These are phyloP conservation scores for Limenitis camilla DNA, from an alignment of 2,888 invertebrate genomes.

Conservation along the genomic window DNA sequence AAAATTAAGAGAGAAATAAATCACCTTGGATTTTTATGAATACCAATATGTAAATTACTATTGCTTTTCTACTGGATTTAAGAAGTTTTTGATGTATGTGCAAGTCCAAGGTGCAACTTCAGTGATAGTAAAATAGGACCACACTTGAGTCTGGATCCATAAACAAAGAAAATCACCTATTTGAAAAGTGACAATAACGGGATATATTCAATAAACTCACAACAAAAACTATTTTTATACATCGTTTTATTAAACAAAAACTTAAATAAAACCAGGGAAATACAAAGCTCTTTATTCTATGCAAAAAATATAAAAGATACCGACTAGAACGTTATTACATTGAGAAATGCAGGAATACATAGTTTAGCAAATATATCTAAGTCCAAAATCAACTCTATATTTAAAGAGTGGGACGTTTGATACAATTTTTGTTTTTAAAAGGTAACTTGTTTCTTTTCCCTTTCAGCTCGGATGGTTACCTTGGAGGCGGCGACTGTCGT, in stretches of 20 bases:
- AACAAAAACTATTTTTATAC: neutral
- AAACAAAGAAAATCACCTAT: no score
- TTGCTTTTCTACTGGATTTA: no score
- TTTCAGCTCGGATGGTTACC: conserved; percentile 56
- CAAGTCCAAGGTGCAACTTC: no score
- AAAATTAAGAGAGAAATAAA: no score
- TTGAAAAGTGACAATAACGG: no score
- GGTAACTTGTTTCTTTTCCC: conserved; percentile 69
- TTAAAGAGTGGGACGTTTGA: conserved; percentile 5
- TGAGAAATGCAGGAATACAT: conserved; percentile 58
- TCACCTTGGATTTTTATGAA: no score
- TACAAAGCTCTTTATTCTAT: conserved; percentile 59
- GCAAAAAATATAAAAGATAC: conserved; percentile 60
- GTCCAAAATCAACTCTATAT: conserved; percentile 30
- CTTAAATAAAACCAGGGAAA: conserved; percentile 54
- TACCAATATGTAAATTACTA: no score
- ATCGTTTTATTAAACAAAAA: conserved; percentile 3
- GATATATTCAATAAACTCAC: neutral
- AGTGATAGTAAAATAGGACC: no score
- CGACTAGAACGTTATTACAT: conserved; percentile 48
- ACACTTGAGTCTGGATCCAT: no score
- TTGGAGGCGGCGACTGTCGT: conserved; percentile 49
- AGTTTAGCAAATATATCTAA: conserved; percentile 52
- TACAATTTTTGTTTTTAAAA: conserved; percentile 46
- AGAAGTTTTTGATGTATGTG: no score